These are phyloP conservation scores for Hapalemur alaotrensis DNA, from an alignment of 2,797 vertebrate genomes.

Conservation along the genomic window DNA sequence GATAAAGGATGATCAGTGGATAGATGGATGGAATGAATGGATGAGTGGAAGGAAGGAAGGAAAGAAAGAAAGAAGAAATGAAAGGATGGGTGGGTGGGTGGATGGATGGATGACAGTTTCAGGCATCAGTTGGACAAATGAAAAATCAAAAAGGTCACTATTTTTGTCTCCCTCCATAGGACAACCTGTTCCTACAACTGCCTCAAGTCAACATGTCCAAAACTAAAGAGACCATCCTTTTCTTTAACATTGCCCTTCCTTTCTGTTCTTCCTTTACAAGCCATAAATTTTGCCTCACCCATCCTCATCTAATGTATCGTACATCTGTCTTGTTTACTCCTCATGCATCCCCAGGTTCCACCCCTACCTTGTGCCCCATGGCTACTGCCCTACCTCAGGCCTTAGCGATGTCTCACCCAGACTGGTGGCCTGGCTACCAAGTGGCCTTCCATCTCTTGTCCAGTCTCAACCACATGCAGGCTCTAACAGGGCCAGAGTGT, in stretches of 20 bases:
- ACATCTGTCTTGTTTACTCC: neutral
- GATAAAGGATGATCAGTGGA: no score
- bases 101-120: neutral
- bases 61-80: no score
- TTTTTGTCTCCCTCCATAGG: neutral
- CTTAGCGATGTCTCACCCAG: neutral
- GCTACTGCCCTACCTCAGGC: neutral
- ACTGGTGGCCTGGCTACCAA: neutral
- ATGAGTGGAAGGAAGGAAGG: no score
- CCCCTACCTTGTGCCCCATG: neutral
- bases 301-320: neutral
- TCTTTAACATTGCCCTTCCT: neutral
- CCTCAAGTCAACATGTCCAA: neutral
- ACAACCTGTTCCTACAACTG: neutral
- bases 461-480: no score
- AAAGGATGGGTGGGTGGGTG: accelerated
- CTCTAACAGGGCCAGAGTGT: neutral
- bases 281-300: neutral
- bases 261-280: neutral
- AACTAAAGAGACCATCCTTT: neutral
- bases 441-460: neutral
- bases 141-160: neutral
- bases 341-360: neutral
- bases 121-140: neutral
- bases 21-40: neutral